Conservation (phyloP, 2,113 vertebrate genomes). For the Charadrius vociferus region DNA sequence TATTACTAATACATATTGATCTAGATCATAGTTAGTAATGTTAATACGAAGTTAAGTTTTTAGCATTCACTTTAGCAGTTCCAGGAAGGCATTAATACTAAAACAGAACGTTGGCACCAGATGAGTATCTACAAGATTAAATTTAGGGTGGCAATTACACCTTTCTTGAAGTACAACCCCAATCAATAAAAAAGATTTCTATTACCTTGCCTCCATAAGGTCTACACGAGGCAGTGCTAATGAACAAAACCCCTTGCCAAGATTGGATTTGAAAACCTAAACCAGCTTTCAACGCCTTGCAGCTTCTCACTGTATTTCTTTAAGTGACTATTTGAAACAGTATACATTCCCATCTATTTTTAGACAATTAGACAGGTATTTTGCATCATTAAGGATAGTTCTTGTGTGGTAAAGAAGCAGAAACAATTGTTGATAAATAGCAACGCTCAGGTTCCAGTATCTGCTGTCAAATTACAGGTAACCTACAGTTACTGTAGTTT, state of each 20-base stretch:
- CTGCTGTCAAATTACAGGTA: not conserved
- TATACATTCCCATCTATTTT: not conserved
- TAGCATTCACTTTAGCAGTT: constrained; percentile 15
- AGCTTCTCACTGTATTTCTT: not conserved
- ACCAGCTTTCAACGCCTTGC: not conserved
- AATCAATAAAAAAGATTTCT: constrained; percentile 67
- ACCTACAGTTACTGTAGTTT: not conserved
- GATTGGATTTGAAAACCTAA: constrained; percentile 29
- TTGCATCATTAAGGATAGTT: not conserved
- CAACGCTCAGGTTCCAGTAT: not conserved
- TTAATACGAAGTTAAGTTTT: constrained; percentile 16
- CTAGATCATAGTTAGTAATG: not conserved
- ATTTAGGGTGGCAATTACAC: constrained; percentile 60
- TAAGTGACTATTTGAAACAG: not conserved
- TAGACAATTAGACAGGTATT: not conserved
- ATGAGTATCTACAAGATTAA: constrained; percentile 49
- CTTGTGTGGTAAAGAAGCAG: not conserved
- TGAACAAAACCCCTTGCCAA: constrained; percentile 45
- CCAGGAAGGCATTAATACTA: constrained; percentile 47
- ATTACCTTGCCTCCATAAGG: constrained; percentile 40
- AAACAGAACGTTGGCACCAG: constrained; percentile 39
- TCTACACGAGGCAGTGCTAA: constrained; percentile 35
- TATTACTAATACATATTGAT: not conserved
- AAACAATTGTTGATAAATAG: not conserved
- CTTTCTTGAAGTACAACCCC: constrained; percentile 30